Percentiles rank a stretch among this genome's conserved stretches.
Conservation (phyloP, 2,113 vertebrate species). For the Cyphomyrus discorhynchus region DNA sequence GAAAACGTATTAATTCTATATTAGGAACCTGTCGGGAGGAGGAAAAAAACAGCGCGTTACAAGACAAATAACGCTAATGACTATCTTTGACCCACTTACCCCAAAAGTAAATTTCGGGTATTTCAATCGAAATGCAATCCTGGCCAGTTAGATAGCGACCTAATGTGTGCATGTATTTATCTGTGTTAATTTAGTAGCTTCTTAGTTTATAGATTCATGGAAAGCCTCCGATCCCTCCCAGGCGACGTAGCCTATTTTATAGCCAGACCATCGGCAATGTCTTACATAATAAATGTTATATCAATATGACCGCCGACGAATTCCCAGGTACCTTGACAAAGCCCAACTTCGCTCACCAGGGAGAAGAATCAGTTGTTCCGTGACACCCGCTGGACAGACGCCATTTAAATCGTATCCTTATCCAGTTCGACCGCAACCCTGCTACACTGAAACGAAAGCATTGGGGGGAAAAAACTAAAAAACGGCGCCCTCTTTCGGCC, state of each 20-base stretch:
- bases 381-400: conserved; percentile 48
- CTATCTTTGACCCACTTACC: neutral
- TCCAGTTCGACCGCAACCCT: neutral
- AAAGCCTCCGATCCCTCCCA: neutral
- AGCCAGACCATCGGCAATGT: neutral
- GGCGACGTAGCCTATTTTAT: conserved; percentile 10
- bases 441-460: neutral
- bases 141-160: neutral
- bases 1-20: neutral
- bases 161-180: neutral
- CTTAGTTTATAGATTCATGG: neutral
- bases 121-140: neutral
- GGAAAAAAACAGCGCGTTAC: neutral
- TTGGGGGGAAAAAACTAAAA: neutral
- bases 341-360: conserved; percentile 25
- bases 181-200: neutral
- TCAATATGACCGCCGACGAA: neutral
- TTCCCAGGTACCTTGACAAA: conserved; percentile 22
- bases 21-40: neutral
- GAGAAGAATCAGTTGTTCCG: conserved; percentile 52
- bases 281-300: neutral
- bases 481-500: neutral
- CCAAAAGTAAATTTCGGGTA: neutral
- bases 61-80: neutral
- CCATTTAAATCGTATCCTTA: conserved; percentile 54